Evolutionary conservation across 2,797 vertebrate species (phyloP).

Genomic region (Chelidonichthys spinosus): DNA sequence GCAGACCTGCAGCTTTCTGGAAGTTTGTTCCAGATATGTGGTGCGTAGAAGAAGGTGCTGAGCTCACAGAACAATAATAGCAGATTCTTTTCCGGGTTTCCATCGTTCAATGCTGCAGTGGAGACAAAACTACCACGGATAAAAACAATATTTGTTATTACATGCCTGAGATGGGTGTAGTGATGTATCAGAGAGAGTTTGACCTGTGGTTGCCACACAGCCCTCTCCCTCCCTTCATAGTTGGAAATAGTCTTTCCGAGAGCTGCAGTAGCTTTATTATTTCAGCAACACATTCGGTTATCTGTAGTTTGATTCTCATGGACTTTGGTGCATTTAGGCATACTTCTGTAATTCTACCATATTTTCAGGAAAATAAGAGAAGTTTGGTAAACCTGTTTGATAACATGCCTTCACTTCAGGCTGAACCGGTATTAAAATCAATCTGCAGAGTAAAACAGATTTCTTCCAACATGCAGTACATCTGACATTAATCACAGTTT

Average conservation of each 20-base stretch:
- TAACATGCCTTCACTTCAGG: not conserved
- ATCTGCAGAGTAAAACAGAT: not conserved
- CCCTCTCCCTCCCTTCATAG: not conserved
- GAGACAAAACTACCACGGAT: conserved; percentile 12
- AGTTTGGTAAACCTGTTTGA: not conserved
- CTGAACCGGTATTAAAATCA: not conserved
- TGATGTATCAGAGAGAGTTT: conserved; percentile 9
- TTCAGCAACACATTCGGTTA: not conserved
- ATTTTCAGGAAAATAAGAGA: not conserved
- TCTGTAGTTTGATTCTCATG: not conserved
- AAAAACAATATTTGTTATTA: not conserved
- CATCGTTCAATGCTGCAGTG: not conserved
- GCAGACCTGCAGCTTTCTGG: too few relatives aligned
- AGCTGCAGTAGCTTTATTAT: not conserved
- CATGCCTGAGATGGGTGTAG: not conserved
- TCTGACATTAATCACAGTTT: not conserved
- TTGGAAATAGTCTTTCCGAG: not conserved
- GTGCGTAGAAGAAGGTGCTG: conserved; percentile 32
- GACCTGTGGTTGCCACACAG: conserved; percentile 12
- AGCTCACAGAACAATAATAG: conserved; percentile 7
- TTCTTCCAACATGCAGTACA: not conserved
- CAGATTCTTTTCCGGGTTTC: conserved; percentile 23
- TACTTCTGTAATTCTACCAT: too few relatives aligned
- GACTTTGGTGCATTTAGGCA: not conserved
- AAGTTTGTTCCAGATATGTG: too few relatives aligned